Evolutionary conservation across 2,113 vertebrate species (phyloP).

Genomic region (Brienomyrus longianalis): DNA sequence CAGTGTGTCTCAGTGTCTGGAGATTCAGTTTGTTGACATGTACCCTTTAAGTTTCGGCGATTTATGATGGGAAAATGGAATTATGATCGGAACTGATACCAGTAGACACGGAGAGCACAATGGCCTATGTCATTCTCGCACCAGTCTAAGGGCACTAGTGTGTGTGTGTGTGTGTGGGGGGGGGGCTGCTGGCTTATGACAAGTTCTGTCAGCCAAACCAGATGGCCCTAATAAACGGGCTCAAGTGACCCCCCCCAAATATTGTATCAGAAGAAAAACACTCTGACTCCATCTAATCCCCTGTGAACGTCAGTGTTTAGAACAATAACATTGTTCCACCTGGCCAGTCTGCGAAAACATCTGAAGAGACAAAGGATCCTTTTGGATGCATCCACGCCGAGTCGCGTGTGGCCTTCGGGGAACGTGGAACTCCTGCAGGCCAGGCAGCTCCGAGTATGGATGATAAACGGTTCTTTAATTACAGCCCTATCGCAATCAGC

Average conservation of each 20-base stretch:
- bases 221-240: not conserved
- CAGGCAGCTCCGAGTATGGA: not conserved
- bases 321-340: conserved; percentile 19
- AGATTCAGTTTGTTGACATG: not conserved
- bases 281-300: not conserved
- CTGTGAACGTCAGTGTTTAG: conserved; percentile 15
- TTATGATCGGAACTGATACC: not conserved
- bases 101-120: not conserved
- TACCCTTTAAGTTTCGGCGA: not conserved
- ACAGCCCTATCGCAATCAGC: not conserved
- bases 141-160: not conserved
- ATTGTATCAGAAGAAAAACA: conserved; percentile 15
- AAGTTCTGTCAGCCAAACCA: not conserved
- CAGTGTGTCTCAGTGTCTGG: not conserved
- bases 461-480: conserved; percentile 3
- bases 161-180: not conserved
- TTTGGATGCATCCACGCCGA: not conserved
- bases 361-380: not conserved
- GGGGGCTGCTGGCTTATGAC: not conserved
- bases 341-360: conserved; percentile 4
- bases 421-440: not conserved
- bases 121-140: too few species aligned
- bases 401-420: not conserved
- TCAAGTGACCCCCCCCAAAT: not conserved
- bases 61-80: not conserved